Evolutionary conservation across 1,140 invertebrate species (phyloP).

Genomic region (Bombus sylvicola): DNA sequence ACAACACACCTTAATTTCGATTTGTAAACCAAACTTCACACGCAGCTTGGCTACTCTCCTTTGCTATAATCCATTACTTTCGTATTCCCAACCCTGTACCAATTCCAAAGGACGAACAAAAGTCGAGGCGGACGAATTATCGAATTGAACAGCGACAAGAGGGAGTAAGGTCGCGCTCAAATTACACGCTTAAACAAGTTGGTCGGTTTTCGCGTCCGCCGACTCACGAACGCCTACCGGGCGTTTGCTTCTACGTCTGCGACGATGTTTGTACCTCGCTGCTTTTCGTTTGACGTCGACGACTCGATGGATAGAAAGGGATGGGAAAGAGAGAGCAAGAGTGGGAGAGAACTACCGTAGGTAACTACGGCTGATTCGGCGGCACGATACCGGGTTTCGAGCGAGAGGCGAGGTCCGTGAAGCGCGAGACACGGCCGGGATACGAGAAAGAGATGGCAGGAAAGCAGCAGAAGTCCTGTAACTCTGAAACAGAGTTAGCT

Average conservation of each 20-base stretch:
- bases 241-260: conserved; percentile 46
- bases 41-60: too few species aligned
- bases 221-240: conserved; percentile 17
- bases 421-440: conserved; percentile 51
- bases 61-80: too few species aligned
- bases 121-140: conserved; percentile 32
- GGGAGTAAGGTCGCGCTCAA: conserved; percentile 32
- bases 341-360: conserved; percentile 65
- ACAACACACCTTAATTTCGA: too few species aligned
- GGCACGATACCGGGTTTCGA: conserved; percentile 67
- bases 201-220: conserved; percentile 46
- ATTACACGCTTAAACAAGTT: conserved; percentile 62
- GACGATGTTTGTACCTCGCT: conserved; percentile 74
- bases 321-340: conserved; percentile 20
- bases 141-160: conserved; percentile 14
- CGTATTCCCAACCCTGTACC: not conserved
- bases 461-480: conserved; percentile 69
- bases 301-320: not conserved
- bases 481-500: conserved; percentile 81
- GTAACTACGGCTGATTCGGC: conserved; percentile 80
- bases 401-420: conserved; percentile 25
- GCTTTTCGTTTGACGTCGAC: conserved; percentile 79
- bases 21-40: too few species aligned
- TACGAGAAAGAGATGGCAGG: conserved; percentile 36
- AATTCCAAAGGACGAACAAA: not conserved